Evolutionary conservation across 2,888 invertebrate genomes (phyloP).

Genomic region (Nemurella pictetii): DNA sequence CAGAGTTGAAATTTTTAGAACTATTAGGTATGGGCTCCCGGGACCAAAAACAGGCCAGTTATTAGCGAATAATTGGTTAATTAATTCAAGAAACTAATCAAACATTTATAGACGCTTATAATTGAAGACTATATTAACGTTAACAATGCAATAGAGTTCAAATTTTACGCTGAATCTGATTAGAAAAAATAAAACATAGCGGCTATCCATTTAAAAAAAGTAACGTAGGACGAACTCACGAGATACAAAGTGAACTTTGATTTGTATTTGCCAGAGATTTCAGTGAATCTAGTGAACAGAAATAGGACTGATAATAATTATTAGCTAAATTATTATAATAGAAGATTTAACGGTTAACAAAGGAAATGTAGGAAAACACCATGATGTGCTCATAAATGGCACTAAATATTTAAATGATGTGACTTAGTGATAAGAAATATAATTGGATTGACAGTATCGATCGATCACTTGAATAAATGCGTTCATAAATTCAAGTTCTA

Average conservation of each 20-base stretch:
- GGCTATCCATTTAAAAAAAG: background rate
- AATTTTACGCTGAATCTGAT: background rate
- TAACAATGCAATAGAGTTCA: background rate
- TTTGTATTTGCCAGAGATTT: background rate
- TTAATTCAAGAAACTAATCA: background rate
- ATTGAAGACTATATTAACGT: background rate
- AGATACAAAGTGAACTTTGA: background rate
- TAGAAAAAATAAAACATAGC: background rate
- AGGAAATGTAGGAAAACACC: constrained; percentile 13
- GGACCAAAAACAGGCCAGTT: background rate
- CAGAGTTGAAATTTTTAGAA: no score
- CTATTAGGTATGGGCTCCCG: background rate
- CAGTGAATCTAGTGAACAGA: background rate
- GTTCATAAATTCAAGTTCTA: background rate
- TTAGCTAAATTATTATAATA: background rate
- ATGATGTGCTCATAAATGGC: constrained; percentile 13
- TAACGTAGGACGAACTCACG: background rate
- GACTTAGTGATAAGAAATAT: background rate
- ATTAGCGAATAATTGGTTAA: background rate
- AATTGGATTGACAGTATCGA: background rate
- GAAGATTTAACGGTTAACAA: background rate
- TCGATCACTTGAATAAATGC: background rate
- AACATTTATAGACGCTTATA: background rate
- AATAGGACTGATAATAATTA: background rate
- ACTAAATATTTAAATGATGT: background rate